Evolutionary conservation across 2,888 invertebrate genomes (phyloP), one percentile per base, ranked within the genome.

Genomic region (Ecdyonurus torrentis): DNA sequence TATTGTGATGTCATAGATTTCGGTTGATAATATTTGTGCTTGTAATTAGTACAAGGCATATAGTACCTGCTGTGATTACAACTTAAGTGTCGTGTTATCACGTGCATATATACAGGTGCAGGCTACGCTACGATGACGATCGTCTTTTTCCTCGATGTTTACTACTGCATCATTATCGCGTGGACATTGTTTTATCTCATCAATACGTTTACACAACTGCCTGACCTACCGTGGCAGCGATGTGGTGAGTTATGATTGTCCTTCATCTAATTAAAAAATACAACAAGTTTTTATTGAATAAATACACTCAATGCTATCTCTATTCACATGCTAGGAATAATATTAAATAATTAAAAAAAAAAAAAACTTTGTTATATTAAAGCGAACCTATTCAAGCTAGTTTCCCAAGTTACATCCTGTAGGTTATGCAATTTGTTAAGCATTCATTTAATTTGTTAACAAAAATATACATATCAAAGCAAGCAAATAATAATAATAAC

Each of bases 71-170:
- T n/a, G n/a, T n/a, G n/a, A n/a, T n/a, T n/a, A n/a, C n/a, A n/a
- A n/a, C n/a, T n/a, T n/a, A n/a, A n/a, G n/a, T n/a, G n/a, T 10
- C 37, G 37, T 37, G 37, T 37, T 37, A 15, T 37, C 37, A 37
- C 37, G 7, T 37, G 37, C 37, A 37, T 15, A 10, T 37, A 37
- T 5, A 18, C 70, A 83, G 83, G 87, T 59, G 84, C 87, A 23
- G 87, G 87, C 24, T 88, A 85, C 71, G 84, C 87, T 1, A 86
- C 87, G 2, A 86, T 87, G 75, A 81, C 86, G 58, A 85, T 87
- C 62, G 87, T 88, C 1, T 87, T 88, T 72, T 82, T 86, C 70
- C 79, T 86, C 61, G 87, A 88, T 71, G 81, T 87, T 68, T 85
- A 85, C 74, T 88, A 88, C 73, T 87, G 87, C 71, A 82, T 88